These are phyloP conservation scores for Synanthedon vespiformis DNA, from an alignment of 2,888 invertebrate genomes.

Conservation along the genomic window DNA sequence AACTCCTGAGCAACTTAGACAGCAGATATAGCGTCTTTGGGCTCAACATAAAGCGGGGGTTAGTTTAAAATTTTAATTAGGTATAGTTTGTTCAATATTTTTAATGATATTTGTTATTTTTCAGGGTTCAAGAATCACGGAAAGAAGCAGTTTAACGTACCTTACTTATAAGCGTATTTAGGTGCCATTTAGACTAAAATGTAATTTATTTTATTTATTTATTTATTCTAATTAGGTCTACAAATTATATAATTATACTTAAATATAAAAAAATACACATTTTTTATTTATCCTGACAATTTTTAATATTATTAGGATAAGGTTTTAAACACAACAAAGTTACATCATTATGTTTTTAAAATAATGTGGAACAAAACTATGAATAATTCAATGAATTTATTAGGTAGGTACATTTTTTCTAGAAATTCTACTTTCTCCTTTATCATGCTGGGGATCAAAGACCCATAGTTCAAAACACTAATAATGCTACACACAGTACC, in stretches of 20 bases:
- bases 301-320: too few relatives aligned
- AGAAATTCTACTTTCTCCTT: slow-evolving; percentile 53
- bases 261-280: not conserved
- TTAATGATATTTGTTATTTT: not conserved
- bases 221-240: slow-evolving; percentile 1
- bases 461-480: slow-evolving; percentile 23
- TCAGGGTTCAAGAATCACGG: not conserved
- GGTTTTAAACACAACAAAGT: too few relatives aligned
- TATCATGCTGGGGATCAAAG: slow-evolving; percentile 39
- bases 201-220: slow-evolving; percentile 15
- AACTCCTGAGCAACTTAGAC: too few relatives aligned
- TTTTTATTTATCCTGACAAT: not conserved
- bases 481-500: slow-evolving; percentile 41
- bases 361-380: not conserved
- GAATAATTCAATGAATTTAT: not conserved
- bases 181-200: slow-evolving; percentile 34
- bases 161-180: slow-evolving; percentile 5
- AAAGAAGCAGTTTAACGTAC: not conserved
- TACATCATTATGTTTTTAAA: not conserved
- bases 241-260: slow-evolving; percentile 1
- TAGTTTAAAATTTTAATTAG: too few relatives aligned
- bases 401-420: slow-evolving; percentile 15
- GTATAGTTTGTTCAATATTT: too few relatives aligned
- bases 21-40: too few relatives aligned
- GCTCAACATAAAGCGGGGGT: too few relatives aligned